Evolutionary conservation across 37 sponge, comb jelly and placozoan species (phyloP), one percentile per base, ranked within the genome.

Genomic region (Tethya wilhelma): DNA sequence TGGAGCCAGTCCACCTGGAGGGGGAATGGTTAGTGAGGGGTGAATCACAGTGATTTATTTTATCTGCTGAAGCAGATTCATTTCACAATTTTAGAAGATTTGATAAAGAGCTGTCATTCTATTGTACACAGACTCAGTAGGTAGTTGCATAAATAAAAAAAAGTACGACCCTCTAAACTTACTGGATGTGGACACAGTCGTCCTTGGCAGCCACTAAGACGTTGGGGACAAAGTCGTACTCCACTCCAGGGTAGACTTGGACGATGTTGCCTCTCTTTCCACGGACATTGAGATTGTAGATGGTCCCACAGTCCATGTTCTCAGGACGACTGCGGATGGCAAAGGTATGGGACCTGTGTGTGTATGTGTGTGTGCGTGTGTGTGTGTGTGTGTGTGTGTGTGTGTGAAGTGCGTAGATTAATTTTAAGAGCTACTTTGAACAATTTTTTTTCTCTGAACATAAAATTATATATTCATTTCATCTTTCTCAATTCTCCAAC

Each of bases 261-360:
- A 98, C 99, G 44, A 98, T 98, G 85, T 98, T 98, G 4, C 99
- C 99, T 23, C 99, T 69, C 78, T 98, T 98, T 6, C 99, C 99
- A 3, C 97, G 79, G 45, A 98, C 98, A 56, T 98, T 98, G 46
- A 98, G 70, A 62, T 98, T 98, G 76, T 88, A 69, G 65, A 98
- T 98, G 1, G 46, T 82, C 32, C 73, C 80, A 25, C 59, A 65
- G 0, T 59, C 74, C 7, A 91, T 28, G 14, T 87, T 85, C 0
- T 34, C 59, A 3, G 95, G 86, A 32, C 76, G 77, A 5, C 40
- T 0, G 20, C 95, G 84, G 72, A 96, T 92, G 71, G 85, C 78
- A 89, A 96, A 89, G 4, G 86, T 59, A 74, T 96, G 94, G 31
- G 88, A 81, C 38, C 89, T 81, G 60, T n/a, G n/a, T n/a, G n/a